phyloP scores from a whole-genome alignment of 2,113 vertebrate species.

The Cranoglanis bouderius region DNA sequence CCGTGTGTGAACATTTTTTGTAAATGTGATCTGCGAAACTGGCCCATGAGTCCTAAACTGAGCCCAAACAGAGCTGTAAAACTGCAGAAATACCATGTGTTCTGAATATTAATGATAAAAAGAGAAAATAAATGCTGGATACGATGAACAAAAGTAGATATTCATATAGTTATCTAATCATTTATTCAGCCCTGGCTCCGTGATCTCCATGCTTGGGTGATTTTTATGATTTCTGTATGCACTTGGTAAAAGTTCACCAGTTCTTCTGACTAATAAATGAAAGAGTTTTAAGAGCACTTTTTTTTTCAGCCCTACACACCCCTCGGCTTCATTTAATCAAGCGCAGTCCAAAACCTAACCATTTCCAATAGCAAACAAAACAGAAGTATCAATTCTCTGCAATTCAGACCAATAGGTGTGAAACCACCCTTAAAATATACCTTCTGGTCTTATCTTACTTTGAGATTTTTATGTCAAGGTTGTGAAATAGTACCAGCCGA shows the following conservation, averaged over 20 bases:
- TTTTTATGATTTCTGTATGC: background rate
- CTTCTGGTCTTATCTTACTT: background rate
- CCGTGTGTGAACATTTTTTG: background rate
- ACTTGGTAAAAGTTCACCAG: background rate
- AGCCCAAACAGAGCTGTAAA: background rate
- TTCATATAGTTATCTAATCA: background rate
- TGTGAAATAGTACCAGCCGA: background rate
- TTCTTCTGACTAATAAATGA: background rate
- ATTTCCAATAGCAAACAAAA: background rate
- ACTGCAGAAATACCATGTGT: background rate
- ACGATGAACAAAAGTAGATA: background rate
- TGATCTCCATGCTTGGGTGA: background rate
- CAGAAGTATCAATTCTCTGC: background rate
- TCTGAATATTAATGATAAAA: background rate
- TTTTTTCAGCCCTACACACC: background rate
- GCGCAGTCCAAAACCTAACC: background rate
- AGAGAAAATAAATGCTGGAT: background rate
- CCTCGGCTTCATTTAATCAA: background rate
- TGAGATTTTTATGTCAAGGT: background rate
- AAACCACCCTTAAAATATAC: background rate
- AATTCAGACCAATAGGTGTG: background rate
- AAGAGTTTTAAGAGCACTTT: background rate
- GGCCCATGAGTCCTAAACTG: background rate
- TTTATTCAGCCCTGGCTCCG: background rate
- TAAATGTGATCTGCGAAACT: background rate